A percentile compares a stretch with the other conserved stretches of the same genome.
phyloP scores from a whole-genome alignment of 2,113 vertebrate genomes.

The Misgurnus anguillicaudatus region DNA sequence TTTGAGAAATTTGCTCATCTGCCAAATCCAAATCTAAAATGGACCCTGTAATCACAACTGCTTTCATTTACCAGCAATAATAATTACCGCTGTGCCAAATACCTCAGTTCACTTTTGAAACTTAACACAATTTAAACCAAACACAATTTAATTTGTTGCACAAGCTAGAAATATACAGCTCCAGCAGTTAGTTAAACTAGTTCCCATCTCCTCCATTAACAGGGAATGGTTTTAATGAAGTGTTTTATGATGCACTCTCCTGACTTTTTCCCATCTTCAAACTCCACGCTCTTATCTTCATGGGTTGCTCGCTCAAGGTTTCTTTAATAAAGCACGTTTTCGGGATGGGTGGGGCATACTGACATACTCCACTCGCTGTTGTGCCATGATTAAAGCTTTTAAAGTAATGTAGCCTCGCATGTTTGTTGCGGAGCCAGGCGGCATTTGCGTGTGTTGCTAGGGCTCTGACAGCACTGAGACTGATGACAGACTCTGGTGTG shows the following conservation, averaged over 20 bases:
- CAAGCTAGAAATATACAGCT: conserved; percentile 39
- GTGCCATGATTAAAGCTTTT: conserved; percentile 76
- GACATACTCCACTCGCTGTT: conserved; percentile 54
- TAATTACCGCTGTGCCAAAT: conserved; percentile 29
- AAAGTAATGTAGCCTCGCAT: conserved; percentile 65
- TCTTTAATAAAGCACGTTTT: conserved; percentile 79
- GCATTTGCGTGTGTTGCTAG: conserved; percentile 11
- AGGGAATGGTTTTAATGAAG: conserved; percentile 46
- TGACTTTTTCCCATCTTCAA: conserved; percentile 57
- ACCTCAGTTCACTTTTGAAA: conserved; percentile 19
- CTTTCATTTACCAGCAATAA: conserved; percentile 16
- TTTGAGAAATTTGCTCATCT: conserved; percentile 10
- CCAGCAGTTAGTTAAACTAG: conserved; percentile 10
- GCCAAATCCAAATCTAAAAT: neutral
- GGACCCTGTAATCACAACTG: neutral
- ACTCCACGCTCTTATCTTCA: conserved; percentile 11
- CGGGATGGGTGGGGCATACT: conserved; percentile 65
- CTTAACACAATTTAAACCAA: conserved; percentile 19
- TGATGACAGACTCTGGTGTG: conserved; percentile 47
- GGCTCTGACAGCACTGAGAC: conserved; percentile 36
- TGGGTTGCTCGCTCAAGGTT: conserved; percentile 65
- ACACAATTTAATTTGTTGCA: conserved; percentile 45
- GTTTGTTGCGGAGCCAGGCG: conserved; percentile 50
- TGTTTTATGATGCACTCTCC: conserved; percentile 41
- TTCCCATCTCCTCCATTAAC: conserved; percentile 43